A percentile compares a stretch with the other conserved stretches of the same genome.
Evolutionary conservation across 2,797 vertebrate species (phyloP).

Genomic region (Dryobates pubescens): DNA sequence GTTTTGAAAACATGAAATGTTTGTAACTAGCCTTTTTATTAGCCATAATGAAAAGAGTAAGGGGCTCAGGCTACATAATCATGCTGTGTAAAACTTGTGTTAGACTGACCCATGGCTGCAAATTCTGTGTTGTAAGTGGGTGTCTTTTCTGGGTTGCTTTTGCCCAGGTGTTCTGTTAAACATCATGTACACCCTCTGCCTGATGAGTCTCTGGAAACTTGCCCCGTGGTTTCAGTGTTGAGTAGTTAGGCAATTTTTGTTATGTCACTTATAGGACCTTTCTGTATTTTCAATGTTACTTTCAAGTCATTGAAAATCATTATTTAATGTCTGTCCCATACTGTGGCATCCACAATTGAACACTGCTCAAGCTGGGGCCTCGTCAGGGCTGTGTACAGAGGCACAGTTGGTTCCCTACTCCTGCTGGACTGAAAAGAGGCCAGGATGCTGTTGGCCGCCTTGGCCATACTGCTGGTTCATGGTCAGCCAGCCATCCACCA

Average conservation of each 20-base stretch:
- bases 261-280: no score
- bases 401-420: no score
- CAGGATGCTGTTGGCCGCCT: no score
- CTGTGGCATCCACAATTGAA: no score
- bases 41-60: neutral
- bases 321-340: neutral
- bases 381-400: no score
- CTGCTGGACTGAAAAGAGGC: no score
- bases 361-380: no score
- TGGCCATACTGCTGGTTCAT: no score
- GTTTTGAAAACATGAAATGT: neutral
- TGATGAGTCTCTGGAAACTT: neutral
- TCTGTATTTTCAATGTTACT: neutral
- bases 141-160: neutral
- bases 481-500: no score
- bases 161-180: neutral
- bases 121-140: neutral
- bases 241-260: neutral
- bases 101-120: neutral
- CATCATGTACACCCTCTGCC: rapidly evolving
- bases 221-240: neutral
- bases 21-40: neutral
- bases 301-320: neutral
- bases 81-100: rapidly evolving
- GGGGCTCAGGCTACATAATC: neutral